Evolutionary conservation across 2,888 invertebrate genomes (phyloP).

Genomic region (Drosophila buzzatii): DNA sequence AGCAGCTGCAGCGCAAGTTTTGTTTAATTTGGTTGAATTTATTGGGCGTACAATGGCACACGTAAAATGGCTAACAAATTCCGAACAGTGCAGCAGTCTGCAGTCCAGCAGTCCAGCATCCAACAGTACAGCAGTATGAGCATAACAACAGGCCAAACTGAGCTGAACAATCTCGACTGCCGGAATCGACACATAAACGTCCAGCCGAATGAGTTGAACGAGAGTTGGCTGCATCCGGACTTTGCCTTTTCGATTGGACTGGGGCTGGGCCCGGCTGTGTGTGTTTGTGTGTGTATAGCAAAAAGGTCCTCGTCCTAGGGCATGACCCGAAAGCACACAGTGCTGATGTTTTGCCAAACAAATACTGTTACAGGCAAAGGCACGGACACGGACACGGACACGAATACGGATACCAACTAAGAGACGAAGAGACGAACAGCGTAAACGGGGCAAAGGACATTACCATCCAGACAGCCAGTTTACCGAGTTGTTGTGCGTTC

Average conservation of each 20-base stretch:
- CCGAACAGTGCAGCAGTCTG: conserved; percentile 8
- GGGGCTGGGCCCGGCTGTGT: not conserved
- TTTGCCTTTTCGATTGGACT: conserved; percentile 34
- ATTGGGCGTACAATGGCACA: conserved; percentile 55
- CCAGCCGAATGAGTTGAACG: conserved; percentile 47
- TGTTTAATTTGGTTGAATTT: conserved; percentile 60
- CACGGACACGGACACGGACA: conserved; percentile 1
- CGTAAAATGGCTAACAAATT: conserved; percentile 52
- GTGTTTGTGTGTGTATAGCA: not conserved
- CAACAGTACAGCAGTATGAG: not conserved
- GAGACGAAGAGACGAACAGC: not conserved
- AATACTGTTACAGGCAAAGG: conserved; percentile 14
- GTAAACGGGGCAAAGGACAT: conserved; percentile 7
- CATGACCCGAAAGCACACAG: conserved; percentile 29
- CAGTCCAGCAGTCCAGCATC: not conserved
- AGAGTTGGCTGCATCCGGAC: conserved; percentile 42
- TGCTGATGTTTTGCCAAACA: conserved; percentile 41
- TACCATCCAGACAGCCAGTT: conserved; percentile 29
- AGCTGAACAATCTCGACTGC: conserved; percentile 43
- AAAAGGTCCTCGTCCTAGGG: conserved; percentile 17
- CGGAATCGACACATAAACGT: conserved; percentile 60
- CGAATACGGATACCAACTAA: not conserved
- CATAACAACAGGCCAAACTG: conserved; percentile 28
- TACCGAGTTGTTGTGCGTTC: conserved; percentile 55
- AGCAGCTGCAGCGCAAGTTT: conserved; percentile 46